Base-by-base conservation (phyloP, 2,888 invertebrate species). In the Amiota minor region DNA sequence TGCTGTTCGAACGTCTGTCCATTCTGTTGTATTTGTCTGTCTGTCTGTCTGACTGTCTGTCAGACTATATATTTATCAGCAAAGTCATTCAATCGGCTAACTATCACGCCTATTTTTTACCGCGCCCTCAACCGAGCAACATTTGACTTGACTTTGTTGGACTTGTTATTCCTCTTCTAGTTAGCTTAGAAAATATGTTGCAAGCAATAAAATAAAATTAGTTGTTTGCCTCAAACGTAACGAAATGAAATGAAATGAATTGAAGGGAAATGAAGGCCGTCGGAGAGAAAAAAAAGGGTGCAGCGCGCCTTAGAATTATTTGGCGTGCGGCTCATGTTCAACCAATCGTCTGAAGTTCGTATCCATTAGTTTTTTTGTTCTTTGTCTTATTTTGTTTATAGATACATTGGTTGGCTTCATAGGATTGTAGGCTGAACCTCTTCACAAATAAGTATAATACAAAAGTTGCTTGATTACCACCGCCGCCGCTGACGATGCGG, bases 281-380 rank as follows among this genome's bases (percentile, higher is more conserved):
- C n/a, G 69, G 55, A 18, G 62, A 35, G 47, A 67, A 67, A 77
- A 67, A 77, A 55, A 77, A 73, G 77, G 77, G 77, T 75, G 77
- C 75, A 72, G 75, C 35, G 6, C 6, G 35, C 72, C 76, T 53
- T 49, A 53, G 70, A 56, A 70, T 62, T 49, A 16, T 45, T 50
- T 69, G 70, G 70, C 67, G 35, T 35, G 56, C 56, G 56, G 56
- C 16, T 56, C 10, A 56, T n/a, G 56, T 35, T 35, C 6, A 35
- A 35, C 14, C 56, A 18, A 11, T 20, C n/a, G 14, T 53, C 53
- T 9, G 14, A n/a, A 10, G 56, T 56, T 9, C 6, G 55, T 56
- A 35, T 35, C 35, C 6, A 35, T 35, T 35, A 35, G 35, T 2
- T 35, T 35, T 35, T 35, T 35, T 35, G 23, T 23, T 23, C 23